Conservation (phyloP, 53 echinoderm and acorn worm genomes). For the Temnopleurus reevesii region DNA sequence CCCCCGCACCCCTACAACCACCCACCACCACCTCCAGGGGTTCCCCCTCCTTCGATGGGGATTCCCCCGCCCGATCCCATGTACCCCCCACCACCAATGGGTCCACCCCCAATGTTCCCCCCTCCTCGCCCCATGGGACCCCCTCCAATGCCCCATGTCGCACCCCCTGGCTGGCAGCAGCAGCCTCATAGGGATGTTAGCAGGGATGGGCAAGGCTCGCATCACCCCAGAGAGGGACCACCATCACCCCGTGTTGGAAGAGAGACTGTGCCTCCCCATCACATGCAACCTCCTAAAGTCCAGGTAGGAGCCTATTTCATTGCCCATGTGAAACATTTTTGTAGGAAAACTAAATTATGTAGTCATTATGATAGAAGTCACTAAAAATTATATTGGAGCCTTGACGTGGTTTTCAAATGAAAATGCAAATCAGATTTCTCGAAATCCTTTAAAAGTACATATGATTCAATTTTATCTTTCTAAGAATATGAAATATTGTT, state of each 20-base stretch:
- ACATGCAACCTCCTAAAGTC: slow-evolving; percentile 58
- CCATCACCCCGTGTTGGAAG: slow-evolving; percentile 36
- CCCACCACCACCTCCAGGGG: slow-evolving; percentile 48
- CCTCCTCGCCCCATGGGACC: slow-evolving; percentile 54
- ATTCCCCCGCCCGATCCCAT: slow-evolving; percentile 41
- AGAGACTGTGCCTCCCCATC: slow-evolving; percentile 61
- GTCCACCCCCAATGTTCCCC: background rate
- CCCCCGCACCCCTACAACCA: slow-evolving; percentile 59
- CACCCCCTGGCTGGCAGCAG: slow-evolving; percentile 36
- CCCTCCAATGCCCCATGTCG: slow-evolving; percentile 47
- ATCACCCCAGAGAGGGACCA: slow-evolving; percentile 41
- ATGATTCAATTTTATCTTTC: too few relatives aligned
- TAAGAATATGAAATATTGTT: too few relatives aligned
- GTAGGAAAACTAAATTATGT: too few relatives aligned
- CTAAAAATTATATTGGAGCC: too few relatives aligned
- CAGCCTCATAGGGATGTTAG: slow-evolving; percentile 23
- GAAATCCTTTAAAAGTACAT: too few relatives aligned
- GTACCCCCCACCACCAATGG: slow-evolving; percentile 13
- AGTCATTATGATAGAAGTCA: too few relatives aligned
- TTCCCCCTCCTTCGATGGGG: slow-evolving; percentile 22
- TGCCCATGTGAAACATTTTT: too few relatives aligned
- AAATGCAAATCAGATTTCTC: too few relatives aligned
- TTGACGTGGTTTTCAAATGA: too few relatives aligned
- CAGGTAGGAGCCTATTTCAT: slow-evolving; percentile 22
- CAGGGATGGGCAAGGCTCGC: slow-evolving; percentile 6